phyloP scores from a whole-genome alignment of 2,888 invertebrate species.

The Dryadula phaetusa region DNA sequence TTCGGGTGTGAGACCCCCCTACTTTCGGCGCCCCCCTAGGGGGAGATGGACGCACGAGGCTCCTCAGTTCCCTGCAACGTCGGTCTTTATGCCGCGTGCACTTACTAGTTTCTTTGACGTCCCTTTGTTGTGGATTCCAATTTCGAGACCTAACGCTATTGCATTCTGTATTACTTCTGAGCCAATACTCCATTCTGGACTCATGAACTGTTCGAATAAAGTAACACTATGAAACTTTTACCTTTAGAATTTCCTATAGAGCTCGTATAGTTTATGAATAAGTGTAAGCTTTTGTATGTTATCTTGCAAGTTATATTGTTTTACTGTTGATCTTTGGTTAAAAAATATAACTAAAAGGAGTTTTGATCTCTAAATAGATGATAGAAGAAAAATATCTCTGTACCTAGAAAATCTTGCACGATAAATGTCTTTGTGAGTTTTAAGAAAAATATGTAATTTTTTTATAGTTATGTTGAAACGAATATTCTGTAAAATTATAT shows the following conservation, averaged over 20 bases:
- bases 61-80: slow-evolving; percentile 67
- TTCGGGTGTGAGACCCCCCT: slow-evolving; percentile 74
- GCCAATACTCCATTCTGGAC: slow-evolving; percentile 43
- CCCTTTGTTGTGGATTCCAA: slow-evolving; percentile 79
- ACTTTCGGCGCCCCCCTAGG: slow-evolving; percentile 53
- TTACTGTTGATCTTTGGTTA: neutral
- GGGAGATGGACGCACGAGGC: slow-evolving; percentile 82
- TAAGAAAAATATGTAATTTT: no score
- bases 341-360: neutral
- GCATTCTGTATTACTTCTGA: slow-evolving; percentile 50
- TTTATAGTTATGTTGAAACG: neutral
- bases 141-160: slow-evolving; percentile 66
- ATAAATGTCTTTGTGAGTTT: no score
- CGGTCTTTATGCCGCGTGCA: slow-evolving; percentile 81
- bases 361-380: no score
- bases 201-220: slow-evolving; percentile 35
- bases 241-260: slow-evolving; percentile 16
- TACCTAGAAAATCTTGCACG: no score
- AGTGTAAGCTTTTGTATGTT: slow-evolving; percentile 19
- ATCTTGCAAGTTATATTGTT: neutral
- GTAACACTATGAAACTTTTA: slow-evolving; percentile 27
- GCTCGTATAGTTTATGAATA: slow-evolving; percentile 25
- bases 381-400: no score
- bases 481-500: neutral
- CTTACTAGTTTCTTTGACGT: slow-evolving; percentile 81